Evolutionary conservation across 2,888 invertebrate genomes (phyloP).

Genomic region (Synergus itoensis): DNA sequence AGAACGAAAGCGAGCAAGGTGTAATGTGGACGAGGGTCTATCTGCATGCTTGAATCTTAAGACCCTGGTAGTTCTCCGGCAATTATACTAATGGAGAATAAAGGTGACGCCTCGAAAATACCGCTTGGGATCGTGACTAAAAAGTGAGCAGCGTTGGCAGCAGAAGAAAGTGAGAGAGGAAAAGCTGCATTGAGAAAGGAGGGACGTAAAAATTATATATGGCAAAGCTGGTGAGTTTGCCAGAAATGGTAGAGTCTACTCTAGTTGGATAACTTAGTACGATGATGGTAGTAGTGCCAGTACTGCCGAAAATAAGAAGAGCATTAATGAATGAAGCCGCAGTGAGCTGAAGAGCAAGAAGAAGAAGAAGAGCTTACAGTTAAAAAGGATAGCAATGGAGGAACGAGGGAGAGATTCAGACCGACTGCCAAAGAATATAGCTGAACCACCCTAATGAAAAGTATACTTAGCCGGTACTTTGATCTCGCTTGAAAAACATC

Average conservation of each 20-base stretch:
- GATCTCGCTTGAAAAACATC: slow-evolving; percentile 66
- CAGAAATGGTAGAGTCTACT: slow-evolving; percentile 57
- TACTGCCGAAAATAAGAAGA: slow-evolving; percentile 72
- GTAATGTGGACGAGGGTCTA: slow-evolving; percentile 43
- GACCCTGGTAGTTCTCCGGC: slow-evolving; percentile 73
- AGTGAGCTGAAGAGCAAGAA: slow-evolving; percentile 42
- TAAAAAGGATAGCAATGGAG: slow-evolving; percentile 52
- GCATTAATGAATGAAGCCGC: slow-evolving; percentile 72
- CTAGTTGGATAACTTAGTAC: slow-evolving; percentile 42
- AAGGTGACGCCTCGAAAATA: slow-evolving; percentile 57
- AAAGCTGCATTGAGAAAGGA: slow-evolving; percentile 37
- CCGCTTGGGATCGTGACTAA: slow-evolving; percentile 48
- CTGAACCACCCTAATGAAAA: slow-evolving; percentile 68
- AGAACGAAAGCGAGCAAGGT: slow-evolving; percentile 22
- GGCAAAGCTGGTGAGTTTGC: slow-evolving; percentile 52
- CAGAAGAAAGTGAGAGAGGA: slow-evolving; percentile 35
- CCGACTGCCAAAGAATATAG: slow-evolving; percentile 61
- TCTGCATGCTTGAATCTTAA: slow-evolving; percentile 66
- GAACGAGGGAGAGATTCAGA: slow-evolving; percentile 55
- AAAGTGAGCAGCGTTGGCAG: slow-evolving; percentile 43
- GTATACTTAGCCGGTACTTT: slow-evolving; percentile 67
- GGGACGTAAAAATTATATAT: slow-evolving; percentile 39
- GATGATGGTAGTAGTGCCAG: slow-evolving; percentile 57
- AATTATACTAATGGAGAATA: slow-evolving; percentile 77
- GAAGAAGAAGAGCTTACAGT: slow-evolving; percentile 29